A percentile compares a stretch with the other conserved stretches of the same genome.
These are phyloP conservation scores for Thalpophila matura DNA, from an alignment of 2,888 invertebrate species.

Conservation along the genomic window DNA sequence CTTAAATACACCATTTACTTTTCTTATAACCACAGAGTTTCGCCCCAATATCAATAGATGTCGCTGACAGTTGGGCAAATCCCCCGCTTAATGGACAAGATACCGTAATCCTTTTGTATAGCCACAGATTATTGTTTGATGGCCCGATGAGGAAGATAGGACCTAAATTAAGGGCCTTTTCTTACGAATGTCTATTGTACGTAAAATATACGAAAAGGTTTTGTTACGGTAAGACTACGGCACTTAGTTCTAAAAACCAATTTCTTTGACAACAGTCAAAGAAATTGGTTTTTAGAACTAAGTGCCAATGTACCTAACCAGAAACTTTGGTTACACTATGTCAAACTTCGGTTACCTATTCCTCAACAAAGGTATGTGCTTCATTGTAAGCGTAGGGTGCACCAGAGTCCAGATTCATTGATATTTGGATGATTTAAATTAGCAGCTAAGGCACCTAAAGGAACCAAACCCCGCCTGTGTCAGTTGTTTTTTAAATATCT, in stretches of 20 bases:
- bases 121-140: constrained; percentile 69
- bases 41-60: constrained; percentile 59
- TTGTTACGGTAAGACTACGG: constrained; percentile 3
- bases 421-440: too few species aligned
- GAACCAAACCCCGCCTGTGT: too few species aligned
- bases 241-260: too few species aligned
- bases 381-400: too few species aligned
- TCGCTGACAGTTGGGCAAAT: constrained; percentile 67
- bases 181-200: constrained; percentile 39
- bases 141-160: constrained; percentile 69
- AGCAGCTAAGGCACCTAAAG: too few species aligned
- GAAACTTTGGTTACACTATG: too few species aligned
- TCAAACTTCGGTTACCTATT: too few species aligned
- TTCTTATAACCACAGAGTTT: constrained; percentile 26
- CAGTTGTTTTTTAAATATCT: too few species aligned
- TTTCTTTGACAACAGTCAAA: too few species aligned
- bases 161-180: constrained; percentile 59
- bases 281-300: background rate
- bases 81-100: constrained; percentile 72
- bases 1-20: background rate
- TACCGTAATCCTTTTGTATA: constrained; percentile 66
- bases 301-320: too few species aligned
- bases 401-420: too few species aligned
- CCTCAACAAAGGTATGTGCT: too few species aligned
- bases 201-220: constrained; percentile 23